Evolutionary conservation across 1,140 invertebrate species (phyloP).

Genomic region (Whitmania pigra): DNA sequence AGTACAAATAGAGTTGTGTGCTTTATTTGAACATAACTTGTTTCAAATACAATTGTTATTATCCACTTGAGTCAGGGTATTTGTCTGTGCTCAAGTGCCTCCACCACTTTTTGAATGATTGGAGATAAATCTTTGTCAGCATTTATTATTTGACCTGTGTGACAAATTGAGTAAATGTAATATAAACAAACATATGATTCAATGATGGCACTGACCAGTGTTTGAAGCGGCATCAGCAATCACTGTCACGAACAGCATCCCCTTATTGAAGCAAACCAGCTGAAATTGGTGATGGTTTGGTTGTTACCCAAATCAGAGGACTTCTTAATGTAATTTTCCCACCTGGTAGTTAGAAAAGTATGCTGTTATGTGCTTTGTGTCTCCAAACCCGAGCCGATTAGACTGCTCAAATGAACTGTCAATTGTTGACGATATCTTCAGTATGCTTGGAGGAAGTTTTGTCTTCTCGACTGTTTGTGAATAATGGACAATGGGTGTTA

Average conservation of each 20-base stretch:
- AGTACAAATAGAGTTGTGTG: too few relatives aligned
- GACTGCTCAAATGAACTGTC: background rate
- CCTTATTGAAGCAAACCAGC: conserved; percentile 5
- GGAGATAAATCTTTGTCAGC: background rate
- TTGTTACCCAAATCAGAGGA: background rate
- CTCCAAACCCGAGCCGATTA: background rate
- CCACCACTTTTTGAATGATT: background rate
- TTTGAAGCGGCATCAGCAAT: background rate
- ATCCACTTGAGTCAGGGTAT: too few relatives aligned
- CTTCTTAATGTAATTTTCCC: background rate
- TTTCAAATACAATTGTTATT: too few relatives aligned
- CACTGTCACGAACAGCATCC: background rate
- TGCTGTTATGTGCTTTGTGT: background rate
- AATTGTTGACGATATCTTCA: too few relatives aligned
- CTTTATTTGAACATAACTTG: too few relatives aligned
- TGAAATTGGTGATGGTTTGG: background rate
- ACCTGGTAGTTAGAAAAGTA: background rate
- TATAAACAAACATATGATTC: background rate
- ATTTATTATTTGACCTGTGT: background rate
- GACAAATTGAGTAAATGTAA: background rate
- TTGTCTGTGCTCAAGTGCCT: background rate
- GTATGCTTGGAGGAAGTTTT: too few relatives aligned
- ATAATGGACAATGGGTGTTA: too few relatives aligned
- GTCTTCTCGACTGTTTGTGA: too few relatives aligned
- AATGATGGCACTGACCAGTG: background rate